phyloP scores from a whole-genome alignment of 2,113 vertebrate species.

The Phrynosoma blainvillii region DNA sequence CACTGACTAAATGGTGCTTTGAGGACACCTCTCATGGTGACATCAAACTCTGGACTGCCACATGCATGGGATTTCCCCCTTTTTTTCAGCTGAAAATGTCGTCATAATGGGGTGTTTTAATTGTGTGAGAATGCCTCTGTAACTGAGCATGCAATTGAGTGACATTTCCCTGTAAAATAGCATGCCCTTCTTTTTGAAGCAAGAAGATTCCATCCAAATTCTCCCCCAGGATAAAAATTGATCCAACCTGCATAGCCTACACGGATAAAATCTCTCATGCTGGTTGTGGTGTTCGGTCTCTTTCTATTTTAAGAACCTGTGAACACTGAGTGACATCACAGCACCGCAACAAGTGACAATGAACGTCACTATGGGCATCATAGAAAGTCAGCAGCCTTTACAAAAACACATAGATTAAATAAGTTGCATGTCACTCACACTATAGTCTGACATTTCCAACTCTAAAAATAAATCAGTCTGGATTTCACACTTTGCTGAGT shows the following conservation, averaged over 20 bases:
- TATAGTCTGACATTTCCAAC: conserved; percentile 3
- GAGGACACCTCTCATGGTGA: neutral
- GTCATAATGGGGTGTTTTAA: neutral
- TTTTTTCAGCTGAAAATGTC: neutral
- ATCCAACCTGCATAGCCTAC: neutral
- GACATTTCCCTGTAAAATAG: neutral
- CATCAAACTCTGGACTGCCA: neutral
- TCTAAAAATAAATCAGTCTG: conserved; percentile 13
- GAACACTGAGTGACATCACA: neutral
- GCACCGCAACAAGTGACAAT: neutral
- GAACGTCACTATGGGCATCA: neutral
- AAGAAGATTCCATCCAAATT: neutral
- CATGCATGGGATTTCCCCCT: neutral
- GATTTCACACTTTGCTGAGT: neutral
- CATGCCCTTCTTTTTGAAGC: neutral
- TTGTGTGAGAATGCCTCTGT: neutral
- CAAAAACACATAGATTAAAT: neutral
- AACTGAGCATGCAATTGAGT: neutral
- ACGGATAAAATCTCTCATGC: neutral
- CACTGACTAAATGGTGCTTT: neutral
- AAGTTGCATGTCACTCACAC: neutral
- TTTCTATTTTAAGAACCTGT: neutral
- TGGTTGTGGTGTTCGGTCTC: neutral
- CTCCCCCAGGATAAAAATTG: no score
- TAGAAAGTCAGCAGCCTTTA: neutral